A percentile compares a stretch with the other conserved stretches of the same genome.
phyloP scores from a whole-genome alignment of 2,888 invertebrate genomes.

The Hypselothyrea guttata region DNA sequence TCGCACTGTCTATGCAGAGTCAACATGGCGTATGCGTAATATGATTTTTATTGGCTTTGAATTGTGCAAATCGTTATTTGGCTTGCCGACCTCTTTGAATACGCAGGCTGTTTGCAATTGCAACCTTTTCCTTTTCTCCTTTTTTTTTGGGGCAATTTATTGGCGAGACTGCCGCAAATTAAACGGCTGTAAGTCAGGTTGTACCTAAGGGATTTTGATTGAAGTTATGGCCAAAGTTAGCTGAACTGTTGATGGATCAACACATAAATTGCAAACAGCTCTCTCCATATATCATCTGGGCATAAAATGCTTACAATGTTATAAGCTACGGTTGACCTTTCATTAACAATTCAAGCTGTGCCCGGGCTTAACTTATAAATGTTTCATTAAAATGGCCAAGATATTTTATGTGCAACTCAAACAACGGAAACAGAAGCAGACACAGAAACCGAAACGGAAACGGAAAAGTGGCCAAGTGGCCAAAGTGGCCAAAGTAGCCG shows the following conservation, averaged over 20 bases:
- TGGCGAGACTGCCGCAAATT: no score
- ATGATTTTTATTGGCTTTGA: constrained; percentile 71
- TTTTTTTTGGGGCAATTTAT: no score
- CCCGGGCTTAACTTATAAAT: constrained; percentile 38
- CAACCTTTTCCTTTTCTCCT: no score
- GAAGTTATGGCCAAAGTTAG: no score
- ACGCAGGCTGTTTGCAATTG: no score
- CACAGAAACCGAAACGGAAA: no score
- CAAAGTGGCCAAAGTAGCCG: constrained; percentile 8
- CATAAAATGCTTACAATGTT: neutral
- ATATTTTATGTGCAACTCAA: constrained; percentile 52
- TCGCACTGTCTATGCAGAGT: neutral
- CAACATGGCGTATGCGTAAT: constrained; percentile 61
- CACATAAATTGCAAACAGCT: no score
- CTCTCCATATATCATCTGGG: no score
- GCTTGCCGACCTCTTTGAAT: no score
- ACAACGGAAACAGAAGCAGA: constrained; percentile 26
- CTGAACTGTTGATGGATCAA: no score
- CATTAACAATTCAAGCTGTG: constrained; percentile 17
- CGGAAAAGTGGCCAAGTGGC: constrained; percentile 11
- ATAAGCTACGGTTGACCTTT: constrained; percentile 1
- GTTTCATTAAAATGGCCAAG: constrained; percentile 54
- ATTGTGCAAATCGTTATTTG: constrained; percentile 46
- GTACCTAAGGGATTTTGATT: no score
- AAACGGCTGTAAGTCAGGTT: no score